A percentile compares a stretch with the other conserved stretches of the same genome.
These are phyloP conservation scores for Orthosia gothica DNA, from an alignment of 2,888 invertebrate species.

Conservation along the genomic window DNA sequence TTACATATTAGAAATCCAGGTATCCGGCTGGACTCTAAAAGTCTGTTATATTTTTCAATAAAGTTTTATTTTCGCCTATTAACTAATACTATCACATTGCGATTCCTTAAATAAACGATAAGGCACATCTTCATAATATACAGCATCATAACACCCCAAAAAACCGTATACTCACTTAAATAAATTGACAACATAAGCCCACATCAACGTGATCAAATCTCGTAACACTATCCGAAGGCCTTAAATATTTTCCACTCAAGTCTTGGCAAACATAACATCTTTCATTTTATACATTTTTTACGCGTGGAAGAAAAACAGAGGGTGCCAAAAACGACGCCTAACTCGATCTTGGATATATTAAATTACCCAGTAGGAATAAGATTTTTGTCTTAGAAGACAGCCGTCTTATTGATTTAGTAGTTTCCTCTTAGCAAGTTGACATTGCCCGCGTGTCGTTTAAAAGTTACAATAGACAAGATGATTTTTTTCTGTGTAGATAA, in stretches of 20 bases:
- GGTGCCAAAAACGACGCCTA: conserved; percentile 53
- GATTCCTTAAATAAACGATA: too few relatives aligned
- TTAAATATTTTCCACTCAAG: conserved; percentile 52
- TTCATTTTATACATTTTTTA: conserved; percentile 55
- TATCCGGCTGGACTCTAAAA: too few relatives aligned
- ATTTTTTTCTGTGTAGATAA: too few relatives aligned
- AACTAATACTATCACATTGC: too few relatives aligned
- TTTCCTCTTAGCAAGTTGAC: too few relatives aligned
- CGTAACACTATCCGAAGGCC: conserved; percentile 37
- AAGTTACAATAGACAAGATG: too few relatives aligned
- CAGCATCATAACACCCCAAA: not conserved
- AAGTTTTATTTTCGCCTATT: too few relatives aligned
- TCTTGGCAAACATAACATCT: conserved; percentile 24
- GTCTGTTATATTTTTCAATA: too few relatives aligned
- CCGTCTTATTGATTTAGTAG: too few relatives aligned
- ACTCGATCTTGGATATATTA: conserved; percentile 68
- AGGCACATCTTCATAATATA: not conserved
- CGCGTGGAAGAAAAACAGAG: conserved; percentile 60
- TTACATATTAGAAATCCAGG: too few relatives aligned
- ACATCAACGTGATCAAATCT: conserved; percentile 28
- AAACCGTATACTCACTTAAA: conserved; percentile 18
- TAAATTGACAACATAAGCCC: conserved; percentile 36
- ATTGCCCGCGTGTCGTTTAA: too few relatives aligned
- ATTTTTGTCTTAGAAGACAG: conserved; percentile 1
- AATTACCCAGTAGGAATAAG: conserved; percentile 56